Evolutionary conservation across 2,888 invertebrate genomes (phyloP).

Genomic region (Adelognathus sp.): DNA sequence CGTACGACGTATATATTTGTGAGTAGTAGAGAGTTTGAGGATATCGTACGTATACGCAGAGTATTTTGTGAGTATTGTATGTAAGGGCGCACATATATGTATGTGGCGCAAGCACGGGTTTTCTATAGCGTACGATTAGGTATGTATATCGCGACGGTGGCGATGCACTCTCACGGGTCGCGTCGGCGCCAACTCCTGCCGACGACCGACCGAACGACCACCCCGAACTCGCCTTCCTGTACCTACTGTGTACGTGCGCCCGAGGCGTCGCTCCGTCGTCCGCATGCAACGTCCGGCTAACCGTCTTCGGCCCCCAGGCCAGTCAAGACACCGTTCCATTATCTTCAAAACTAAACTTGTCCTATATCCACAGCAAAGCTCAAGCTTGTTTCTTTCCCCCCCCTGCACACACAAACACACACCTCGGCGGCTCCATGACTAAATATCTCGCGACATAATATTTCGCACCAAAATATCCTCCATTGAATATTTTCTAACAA

Average conservation of each 20-base stretch:
- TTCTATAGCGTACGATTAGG: conserved; percentile 51
- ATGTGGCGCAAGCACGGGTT: conserved; percentile 1
- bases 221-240: too few relatives aligned
- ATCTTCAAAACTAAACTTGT: neutral
- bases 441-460: too few relatives aligned
- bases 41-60: neutral
- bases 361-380: neutral
- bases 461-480: too few relatives aligned
- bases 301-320: conserved; percentile 21
- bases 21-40: neutral
- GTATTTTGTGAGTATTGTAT: neutral
- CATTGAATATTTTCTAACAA: too few relatives aligned
- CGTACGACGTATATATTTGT: conserved; percentile 46
- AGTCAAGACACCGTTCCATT: neutral
- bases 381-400: neutral
- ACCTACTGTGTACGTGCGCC: too few relatives aligned
- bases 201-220: conserved; percentile 62
- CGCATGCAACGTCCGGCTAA: conserved; percentile 33
- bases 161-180: conserved; percentile 69
- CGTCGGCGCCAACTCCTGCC: conserved; percentile 52
- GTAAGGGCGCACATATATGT: neutral
- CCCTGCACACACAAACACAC: too few relatives aligned
- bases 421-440: too few relatives aligned
- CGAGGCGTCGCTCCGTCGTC: conserved; percentile 42
- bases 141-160: conserved; percentile 60